Conservation (phyloP, 2,113 vertebrate species). For the Tauraco erythrolophus region DNA sequence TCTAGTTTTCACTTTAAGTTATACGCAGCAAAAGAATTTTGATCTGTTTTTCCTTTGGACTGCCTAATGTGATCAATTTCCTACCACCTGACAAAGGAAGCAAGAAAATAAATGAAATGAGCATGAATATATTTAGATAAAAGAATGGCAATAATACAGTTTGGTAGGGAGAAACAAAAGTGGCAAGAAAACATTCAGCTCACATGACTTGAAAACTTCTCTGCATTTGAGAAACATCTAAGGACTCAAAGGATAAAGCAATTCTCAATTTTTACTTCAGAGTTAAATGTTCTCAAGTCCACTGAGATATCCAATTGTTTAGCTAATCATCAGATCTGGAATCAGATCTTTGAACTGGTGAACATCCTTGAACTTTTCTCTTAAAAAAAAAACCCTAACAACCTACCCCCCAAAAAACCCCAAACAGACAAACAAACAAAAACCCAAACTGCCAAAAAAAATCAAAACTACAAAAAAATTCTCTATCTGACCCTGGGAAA, state of each 20-base stretch:
- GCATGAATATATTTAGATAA: neutral
- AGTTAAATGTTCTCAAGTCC: neutral
- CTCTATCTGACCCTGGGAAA: neutral
- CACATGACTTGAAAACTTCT: neutral
- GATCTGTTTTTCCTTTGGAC: neutral
- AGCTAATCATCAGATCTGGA: neutral
- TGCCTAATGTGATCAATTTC: neutral
- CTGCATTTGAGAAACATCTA: neutral
- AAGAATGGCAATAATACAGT: neutral
- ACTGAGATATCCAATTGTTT: neutral
- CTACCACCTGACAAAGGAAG: neutral
- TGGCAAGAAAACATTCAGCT: neutral
- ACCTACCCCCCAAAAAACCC: no score
- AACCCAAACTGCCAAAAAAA: no score
- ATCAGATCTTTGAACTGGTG: neutral
- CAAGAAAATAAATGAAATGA: neutral
- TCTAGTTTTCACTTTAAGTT: neutral
- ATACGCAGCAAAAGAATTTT: neutral
- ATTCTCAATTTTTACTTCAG: neutral
- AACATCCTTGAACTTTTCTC: neutral
- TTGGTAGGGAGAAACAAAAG: neutral
- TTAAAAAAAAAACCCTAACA: no score
- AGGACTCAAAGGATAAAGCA: neutral
- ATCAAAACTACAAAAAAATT: neutral
- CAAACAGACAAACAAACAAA: no score